Percentiles rank a stretch among this genome's conserved stretches.
These are phyloP conservation scores for Crocidura indochinensis DNA, from an alignment of 2,797 vertebrate species.

Conservation along the genomic window DNA sequence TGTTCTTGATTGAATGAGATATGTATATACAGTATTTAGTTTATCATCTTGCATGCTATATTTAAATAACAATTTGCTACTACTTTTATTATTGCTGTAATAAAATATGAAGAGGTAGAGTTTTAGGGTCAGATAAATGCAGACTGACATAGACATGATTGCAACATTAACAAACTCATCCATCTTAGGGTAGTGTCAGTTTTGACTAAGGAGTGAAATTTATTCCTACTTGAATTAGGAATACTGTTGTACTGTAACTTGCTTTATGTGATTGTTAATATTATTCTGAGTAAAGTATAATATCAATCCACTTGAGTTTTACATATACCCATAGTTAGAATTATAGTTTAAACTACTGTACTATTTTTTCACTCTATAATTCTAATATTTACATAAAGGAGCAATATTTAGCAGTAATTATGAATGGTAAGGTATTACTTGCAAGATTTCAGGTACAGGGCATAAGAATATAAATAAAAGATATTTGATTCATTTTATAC, in stretches of 20 bases:
- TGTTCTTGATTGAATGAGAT: conserved; percentile 16
- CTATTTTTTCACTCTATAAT: not conserved
- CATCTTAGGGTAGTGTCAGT: not conserved
- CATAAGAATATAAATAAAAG: not conserved
- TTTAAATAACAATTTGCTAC: not conserved
- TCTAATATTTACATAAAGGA: not conserved
- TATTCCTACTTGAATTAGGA: not conserved
- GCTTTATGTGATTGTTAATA: not conserved
- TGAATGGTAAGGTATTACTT: not conserved
- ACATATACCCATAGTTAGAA: not conserved
- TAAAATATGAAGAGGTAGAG: not conserved
- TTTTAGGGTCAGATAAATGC: not conserved
- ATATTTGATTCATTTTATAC: not conserved
- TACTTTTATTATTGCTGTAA: not conserved
- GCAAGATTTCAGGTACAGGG: not conserved
- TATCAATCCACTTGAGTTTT: not conserved
- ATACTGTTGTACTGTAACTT: not conserved
- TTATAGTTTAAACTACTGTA: not conserved
- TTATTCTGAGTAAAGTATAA: not conserved
- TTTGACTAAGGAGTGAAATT: not conserved
- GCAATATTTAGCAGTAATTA: conserved; percentile 1
- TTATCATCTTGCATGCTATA: not conserved
- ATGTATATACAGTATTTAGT: not conserved
- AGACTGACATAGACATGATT: not conserved
- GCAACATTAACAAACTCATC: not conserved